Conservation (phyloP, 2,888 invertebrate species). For the Drosophila nr. perissopoda region DNA sequence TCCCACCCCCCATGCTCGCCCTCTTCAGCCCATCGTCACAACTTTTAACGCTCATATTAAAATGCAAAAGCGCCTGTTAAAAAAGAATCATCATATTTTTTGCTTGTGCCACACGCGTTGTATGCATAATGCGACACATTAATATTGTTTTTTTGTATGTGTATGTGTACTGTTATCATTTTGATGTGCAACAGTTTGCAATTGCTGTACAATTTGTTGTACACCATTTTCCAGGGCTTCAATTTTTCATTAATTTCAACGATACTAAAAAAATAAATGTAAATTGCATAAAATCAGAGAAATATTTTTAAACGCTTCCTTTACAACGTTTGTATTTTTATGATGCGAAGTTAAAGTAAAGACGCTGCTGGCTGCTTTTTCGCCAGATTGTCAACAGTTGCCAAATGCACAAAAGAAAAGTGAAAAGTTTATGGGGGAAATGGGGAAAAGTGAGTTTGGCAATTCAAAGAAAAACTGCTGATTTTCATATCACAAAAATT, state of each 20-base stretch:
- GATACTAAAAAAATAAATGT: conserved; percentile 14
- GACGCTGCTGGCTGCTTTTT: conserved; percentile 21
- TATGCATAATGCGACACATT: conserved; percentile 60
- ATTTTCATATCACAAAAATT: conserved; percentile 74
- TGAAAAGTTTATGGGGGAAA: not conserved
- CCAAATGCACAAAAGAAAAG: conserved; percentile 40
- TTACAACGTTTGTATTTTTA: conserved; percentile 18
- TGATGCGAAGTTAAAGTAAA: conserved; percentile 52
- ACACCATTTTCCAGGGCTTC: conserved; percentile 36
- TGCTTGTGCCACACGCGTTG: conserved; percentile 31
- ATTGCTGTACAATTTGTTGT: conserved; percentile 53
- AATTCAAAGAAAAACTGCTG: conserved; percentile 75
- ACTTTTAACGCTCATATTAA: conserved; percentile 65
- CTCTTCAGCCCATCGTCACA: conserved; percentile 4
- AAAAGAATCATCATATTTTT: conserved; percentile 5
- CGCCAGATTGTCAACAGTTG: conserved; percentile 63
- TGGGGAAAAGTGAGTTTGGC: conserved; percentile 19
- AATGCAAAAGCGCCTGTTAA: conserved; percentile 60
- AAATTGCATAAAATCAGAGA: conserved; percentile 13
- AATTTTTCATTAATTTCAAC: conserved; percentile 59
- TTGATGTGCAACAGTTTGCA: conserved; percentile 75
- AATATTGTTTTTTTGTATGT: conserved; percentile 33
- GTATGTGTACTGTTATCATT: conserved; percentile 52
- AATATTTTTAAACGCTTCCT: conserved; percentile 12
- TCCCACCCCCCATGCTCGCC: too few relatives aligned